Percentiles rank a stretch among this genome's conserved stretches.
These are phyloP conservation scores for Prionailurus viverrinus DNA, from an alignment of 2,113 vertebrate genomes.

Conservation along the genomic window DNA sequence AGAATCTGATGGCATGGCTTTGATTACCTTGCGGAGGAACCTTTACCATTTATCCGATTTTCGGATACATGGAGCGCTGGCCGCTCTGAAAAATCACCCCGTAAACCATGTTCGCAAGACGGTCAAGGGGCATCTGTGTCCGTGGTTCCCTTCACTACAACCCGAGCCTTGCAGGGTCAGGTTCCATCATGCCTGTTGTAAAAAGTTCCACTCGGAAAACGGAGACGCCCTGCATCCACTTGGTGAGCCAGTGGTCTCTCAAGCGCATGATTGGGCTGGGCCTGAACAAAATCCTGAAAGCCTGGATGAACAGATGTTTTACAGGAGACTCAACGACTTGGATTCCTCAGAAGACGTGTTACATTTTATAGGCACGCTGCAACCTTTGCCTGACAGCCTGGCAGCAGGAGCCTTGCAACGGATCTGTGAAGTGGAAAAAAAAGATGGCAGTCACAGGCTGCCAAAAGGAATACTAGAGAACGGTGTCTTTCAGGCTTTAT, in stretches of 20 bases:
- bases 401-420: conserved; percentile 89
- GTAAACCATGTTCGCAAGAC: neutral
- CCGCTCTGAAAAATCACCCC: conserved; percentile 68
- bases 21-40: conserved; percentile 76
- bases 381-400: conserved; percentile 87
- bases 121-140: neutral
- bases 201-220: conserved; percentile 82
- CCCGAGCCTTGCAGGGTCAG: conserved; percentile 49
- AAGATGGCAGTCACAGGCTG: conserved; percentile 77
- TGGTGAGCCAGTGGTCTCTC: conserved; percentile 81
- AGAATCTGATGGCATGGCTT: conserved; percentile 81
- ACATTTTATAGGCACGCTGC: conserved; percentile 85
- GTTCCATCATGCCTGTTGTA: conserved; percentile 53
- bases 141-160: neutral
- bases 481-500: conserved; percentile 88
- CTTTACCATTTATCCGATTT: conserved; percentile 60
- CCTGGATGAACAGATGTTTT: conserved; percentile 85
- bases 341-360: conserved; percentile 89
- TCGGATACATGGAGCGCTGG: conserved; percentile 56
- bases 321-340: conserved; percentile 82
- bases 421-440: conserved; percentile 91
- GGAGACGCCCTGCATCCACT: conserved; percentile 81
- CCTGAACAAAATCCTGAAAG: conserved; percentile 78
- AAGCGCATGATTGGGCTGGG: conserved; percentile 63
- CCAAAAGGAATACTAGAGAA: conserved; percentile 86